Base-by-base conservation (phyloP, 2,888 invertebrate species). In the Hipparchia semele region DNA sequence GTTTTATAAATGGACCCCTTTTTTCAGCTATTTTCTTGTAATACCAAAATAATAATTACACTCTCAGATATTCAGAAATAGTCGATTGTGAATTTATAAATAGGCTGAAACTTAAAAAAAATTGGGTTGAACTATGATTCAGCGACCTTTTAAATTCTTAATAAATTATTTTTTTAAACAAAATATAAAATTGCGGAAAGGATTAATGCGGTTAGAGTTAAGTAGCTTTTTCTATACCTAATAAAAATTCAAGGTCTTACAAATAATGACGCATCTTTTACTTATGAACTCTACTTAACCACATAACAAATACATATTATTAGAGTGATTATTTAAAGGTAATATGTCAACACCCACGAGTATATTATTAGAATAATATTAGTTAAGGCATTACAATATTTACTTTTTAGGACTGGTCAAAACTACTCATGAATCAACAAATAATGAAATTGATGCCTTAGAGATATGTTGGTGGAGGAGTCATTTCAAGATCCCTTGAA, bases 221-320 rank as follows among this genome's bases (percentile, higher is more conserved):
- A 65, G 33, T 53, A 7, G 9, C 51, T 33, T 12, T 49, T 64
- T 51, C 33, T 46, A 33, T 23, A 23, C 23, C 9, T 12, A 12
- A 53, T 53, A 33, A 65, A 65, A 65, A 65, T 12, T 65, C 65
- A 65, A 51, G 51, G 65, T 65, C 53, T 13, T 0, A 10, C 45
- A 13, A 46, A 23, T 9, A 53, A 53, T 65, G 65, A 65, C 65
- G 53, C 65, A 65, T n/a, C 46, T 7, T 46, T 45, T 45, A 46
- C 62, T 13, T 9, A 62, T 10, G 33, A 65, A 65, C 51, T 53
- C 51, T 46, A n/a, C 45, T n/a, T 45, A 46, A 46, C 13, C 46
- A 46, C 13, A 62, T 13, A 8, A 10, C 62, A 62, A 62, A 46
- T 49, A 62, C 8, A 46, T 12, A 59, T 10, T 39, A 10, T 39